phyloP scores from a whole-genome alignment of 2,888 invertebrate species.

The Catocala sponsa region DNA sequence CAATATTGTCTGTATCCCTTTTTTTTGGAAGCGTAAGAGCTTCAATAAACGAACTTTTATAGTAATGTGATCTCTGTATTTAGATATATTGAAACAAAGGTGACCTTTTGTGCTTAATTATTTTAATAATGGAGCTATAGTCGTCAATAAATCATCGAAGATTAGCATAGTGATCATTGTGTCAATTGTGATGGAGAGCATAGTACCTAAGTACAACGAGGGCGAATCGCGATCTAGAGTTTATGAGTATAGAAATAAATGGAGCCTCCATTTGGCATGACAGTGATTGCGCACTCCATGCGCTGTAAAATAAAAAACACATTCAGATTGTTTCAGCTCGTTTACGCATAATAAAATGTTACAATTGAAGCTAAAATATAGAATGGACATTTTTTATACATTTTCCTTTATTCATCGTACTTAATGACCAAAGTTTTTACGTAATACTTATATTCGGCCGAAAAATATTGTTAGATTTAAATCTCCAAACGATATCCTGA shows the following conservation, averaged over 20 bases:
- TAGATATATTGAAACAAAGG: slow-evolving; percentile 24
- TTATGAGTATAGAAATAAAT: slow-evolving; percentile 42
- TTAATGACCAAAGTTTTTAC: slow-evolving; percentile 14
- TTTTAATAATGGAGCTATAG: slow-evolving; percentile 35
- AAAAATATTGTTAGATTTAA: slow-evolving; percentile 32
- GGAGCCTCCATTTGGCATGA: slow-evolving; percentile 31
- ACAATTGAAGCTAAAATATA: slow-evolving; percentile 1
- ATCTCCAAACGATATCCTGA: slow-evolving; percentile 34
- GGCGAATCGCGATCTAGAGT: slow-evolving; percentile 28
- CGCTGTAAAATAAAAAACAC: slow-evolving; percentile 4
- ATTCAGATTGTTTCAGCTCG: slow-evolving; percentile 4
- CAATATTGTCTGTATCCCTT: background rate
- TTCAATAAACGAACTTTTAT: slow-evolving; percentile 5
- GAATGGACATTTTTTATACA: slow-evolving; percentile 2
- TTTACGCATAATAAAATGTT: slow-evolving; percentile 4
- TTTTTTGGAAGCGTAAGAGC: background rate
- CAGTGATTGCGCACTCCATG: slow-evolving; percentile 14
- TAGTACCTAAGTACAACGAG: slow-evolving; percentile 11
- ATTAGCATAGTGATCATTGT: slow-evolving; percentile 56
- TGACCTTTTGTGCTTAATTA: slow-evolving; percentile 31
- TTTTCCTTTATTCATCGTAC: background rate
- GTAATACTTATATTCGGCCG: slow-evolving; percentile 17
- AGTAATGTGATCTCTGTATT: slow-evolving; percentile 18
- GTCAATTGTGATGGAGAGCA: slow-evolving; percentile 57
- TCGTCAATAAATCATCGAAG: slow-evolving; percentile 48